phyloP scores from a whole-genome alignment of 2,113 vertebrate genomes.

The Urocolius indicus region DNA sequence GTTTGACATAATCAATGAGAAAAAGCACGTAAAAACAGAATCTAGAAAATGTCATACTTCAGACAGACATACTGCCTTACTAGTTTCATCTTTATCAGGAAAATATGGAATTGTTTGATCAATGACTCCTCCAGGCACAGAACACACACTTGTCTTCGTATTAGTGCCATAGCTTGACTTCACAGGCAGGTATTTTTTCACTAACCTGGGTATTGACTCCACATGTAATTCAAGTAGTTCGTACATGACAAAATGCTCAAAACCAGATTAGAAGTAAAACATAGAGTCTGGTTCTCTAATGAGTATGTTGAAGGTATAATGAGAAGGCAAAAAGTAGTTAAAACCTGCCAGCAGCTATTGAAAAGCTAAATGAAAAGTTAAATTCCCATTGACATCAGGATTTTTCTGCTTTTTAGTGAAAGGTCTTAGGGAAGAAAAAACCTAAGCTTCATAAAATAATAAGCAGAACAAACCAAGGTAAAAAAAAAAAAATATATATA shows the following conservation, averaged over 20 bases:
- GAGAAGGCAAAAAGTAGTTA: neutral
- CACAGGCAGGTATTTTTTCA: neutral
- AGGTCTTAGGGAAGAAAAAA: neutral
- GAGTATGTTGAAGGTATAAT: neutral
- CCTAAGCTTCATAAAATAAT: neutral
- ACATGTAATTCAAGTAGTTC: neutral
- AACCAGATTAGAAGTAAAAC: neutral
- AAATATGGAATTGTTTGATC: neutral
- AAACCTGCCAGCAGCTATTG: rapidly evolving
- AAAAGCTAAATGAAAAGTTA: neutral
- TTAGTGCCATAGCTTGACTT: neutral
- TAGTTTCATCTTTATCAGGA: neutral
- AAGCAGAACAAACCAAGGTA: neutral
- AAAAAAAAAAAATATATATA: neutral
- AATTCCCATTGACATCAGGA: neutral
- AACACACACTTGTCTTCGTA: neutral
- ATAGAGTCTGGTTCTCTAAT: neutral
- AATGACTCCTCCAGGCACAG: neutral
- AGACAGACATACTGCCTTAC: neutral
- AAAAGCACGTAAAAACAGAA: neutral
- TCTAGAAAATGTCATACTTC: neutral
- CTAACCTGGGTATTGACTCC: neutral
- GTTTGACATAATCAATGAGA: neutral
- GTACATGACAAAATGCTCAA: neutral
- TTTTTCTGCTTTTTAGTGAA: neutral